Evolutionary conservation across 2,797 vertebrate genomes (phyloP), one percentile per base, ranked within the genome.

Genomic region (Onychomys leucogaster): DNA sequence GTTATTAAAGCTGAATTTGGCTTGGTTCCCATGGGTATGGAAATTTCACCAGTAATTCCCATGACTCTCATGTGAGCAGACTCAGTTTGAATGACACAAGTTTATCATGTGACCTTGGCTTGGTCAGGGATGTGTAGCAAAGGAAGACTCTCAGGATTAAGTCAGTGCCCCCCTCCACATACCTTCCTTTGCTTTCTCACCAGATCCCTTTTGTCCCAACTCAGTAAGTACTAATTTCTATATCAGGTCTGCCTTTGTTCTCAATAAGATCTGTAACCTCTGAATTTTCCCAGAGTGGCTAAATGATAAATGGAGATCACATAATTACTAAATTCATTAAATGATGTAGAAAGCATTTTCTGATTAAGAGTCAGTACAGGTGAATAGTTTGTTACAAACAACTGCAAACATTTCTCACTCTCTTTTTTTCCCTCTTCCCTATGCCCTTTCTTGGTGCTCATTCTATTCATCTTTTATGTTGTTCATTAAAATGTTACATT

Each of bases 401-500:
- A 83, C 0, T 6, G 71, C 46, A 76, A 71, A 84, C 71, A 43
- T 83, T 75, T 77, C 75, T 90, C 49, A 37, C 17, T 89, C 37
- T 86, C 94, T 65, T 83, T 95, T 82, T 67, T 57, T 17, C 90
- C 92, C 90, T 94, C 86, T 52, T 63, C 80, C 27, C 61, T 10
- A 65, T 65, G 80, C 93, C 55, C 0, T 96, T 98, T 98, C 88
- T 97, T 96, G 77, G 41, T 59, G 57, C 96, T 97, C 96, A 90
- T 91, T 87, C 32, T 65, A 69, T 95, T 97, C 90, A 34, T 97
- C 97, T 98, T 98, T 98, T 98, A 97, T 98, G 96, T 96, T 88
- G 82, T 96, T 98, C 97, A 96, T 98, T 98, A 98, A 98, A 98
- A 97, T 90, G 83, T 97, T 98, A 90, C 91, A 0, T 98, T 98